Evolutionary conservation across 2,797 vertebrate genomes (phyloP).

Genomic region (Rhinophrynus dorsalis): DNA sequence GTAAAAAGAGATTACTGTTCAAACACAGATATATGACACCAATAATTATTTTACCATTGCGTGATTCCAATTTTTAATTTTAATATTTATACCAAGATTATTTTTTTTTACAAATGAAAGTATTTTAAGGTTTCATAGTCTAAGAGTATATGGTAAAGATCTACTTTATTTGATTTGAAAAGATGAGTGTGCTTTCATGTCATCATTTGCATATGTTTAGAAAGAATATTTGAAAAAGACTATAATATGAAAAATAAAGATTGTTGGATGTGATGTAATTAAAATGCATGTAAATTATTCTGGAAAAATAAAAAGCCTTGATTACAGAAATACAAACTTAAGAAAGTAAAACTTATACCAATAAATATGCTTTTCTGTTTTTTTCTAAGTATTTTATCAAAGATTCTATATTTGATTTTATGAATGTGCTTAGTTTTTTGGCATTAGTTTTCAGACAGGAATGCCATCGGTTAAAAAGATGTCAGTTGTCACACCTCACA

Average conservation of each 20-base stretch:
- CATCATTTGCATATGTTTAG: constrained; percentile 60
- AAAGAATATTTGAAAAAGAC: not conserved
- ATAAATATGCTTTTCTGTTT: not conserved
- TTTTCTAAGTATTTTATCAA: constrained; percentile 1
- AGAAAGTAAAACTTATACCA: constrained; percentile 29
- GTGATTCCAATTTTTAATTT: constrained; percentile 75
- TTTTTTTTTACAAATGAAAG: constrained; percentile 74
- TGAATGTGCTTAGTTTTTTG: too few relatives aligned
- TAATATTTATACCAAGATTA: constrained; percentile 77
- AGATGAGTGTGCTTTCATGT: constrained; percentile 67
- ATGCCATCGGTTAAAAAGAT: too few relatives aligned
- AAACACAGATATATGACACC: constrained; percentile 66
- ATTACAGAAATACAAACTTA: constrained; percentile 21
- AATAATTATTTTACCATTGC: constrained; percentile 76
- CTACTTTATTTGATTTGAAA: constrained; percentile 60
- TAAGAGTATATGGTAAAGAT: constrained; percentile 53
- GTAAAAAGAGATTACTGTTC: constrained; percentile 70
- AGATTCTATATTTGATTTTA: not conserved
- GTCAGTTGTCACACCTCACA: too few relatives aligned
- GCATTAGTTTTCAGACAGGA: too few relatives aligned
- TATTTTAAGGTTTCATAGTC: constrained; percentile 71
- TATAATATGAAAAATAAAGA: not conserved
- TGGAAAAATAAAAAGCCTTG: constrained; percentile 22
- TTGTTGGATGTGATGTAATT: constrained; percentile 17
- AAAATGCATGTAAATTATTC: constrained; percentile 44